A percentile compares a stretch with the other conserved stretches of the same genome.
Evolutionary conservation across 1,140 invertebrate genomes (phyloP).

Genomic region (Cydia fagiglandana): DNA sequence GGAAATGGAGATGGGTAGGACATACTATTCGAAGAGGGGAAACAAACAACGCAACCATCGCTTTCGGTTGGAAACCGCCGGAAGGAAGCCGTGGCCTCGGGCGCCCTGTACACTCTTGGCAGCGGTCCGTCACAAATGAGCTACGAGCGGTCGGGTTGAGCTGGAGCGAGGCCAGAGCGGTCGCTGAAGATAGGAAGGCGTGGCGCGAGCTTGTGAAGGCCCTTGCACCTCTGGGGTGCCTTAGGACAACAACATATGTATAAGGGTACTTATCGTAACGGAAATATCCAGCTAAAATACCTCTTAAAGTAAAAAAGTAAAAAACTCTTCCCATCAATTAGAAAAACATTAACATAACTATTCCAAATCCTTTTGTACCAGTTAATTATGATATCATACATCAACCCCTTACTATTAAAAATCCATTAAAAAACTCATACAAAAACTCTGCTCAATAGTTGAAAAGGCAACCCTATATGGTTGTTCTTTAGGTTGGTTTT

Average conservation of each 20-base stretch:
- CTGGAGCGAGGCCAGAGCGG: no score
- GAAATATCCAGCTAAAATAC: neutral
- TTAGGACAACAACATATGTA: neutral
- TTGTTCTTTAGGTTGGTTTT: neutral
- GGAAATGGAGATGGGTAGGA: no score
- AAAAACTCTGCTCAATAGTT: neutral
- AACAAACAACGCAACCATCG: no score
- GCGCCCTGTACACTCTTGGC: no score
- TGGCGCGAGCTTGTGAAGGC: no score
- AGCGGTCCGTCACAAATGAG: no score
- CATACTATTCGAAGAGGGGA: no score
- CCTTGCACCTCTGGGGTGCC: no score
- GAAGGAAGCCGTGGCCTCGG: no score
- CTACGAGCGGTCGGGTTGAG: no score
- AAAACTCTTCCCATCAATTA: conserved; percentile 9
- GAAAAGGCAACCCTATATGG: neutral
- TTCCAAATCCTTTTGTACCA: conserved; percentile 21
- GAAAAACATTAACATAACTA: conserved; percentile 30
- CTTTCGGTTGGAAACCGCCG: no score
- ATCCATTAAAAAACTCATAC: conserved; percentile 41
- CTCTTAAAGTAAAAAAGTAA: neutral
- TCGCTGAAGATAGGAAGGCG: no score
- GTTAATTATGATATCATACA: conserved; percentile 68
- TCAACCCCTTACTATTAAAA: conserved; percentile 56
- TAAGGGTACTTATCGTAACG: neutral